Percentiles rank a stretch among this genome's conserved stretches.
Evolutionary conservation across 2,888 invertebrate genomes (phyloP).

Genomic region (Apoderus coryli): DNA sequence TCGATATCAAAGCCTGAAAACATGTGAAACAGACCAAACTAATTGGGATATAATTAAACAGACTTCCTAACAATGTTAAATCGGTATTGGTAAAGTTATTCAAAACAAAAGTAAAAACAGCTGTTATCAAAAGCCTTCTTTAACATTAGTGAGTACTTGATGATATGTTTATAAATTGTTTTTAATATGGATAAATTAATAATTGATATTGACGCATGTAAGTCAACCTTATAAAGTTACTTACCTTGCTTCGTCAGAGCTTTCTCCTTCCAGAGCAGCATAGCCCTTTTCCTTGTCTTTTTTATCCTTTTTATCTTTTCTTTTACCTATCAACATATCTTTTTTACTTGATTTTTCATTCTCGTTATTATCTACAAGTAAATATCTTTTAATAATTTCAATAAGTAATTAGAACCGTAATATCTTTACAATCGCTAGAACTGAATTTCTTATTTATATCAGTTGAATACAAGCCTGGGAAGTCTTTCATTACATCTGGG

Average conservation of each 20-base stretch:
- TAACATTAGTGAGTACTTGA: no score
- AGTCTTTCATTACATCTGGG: constrained; percentile 81
- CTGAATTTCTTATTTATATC: constrained; percentile 59
- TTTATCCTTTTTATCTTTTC: constrained; percentile 73
- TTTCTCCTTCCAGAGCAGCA: constrained; percentile 84
- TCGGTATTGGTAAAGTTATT: no score
- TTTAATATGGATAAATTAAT: no score
- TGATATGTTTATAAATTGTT: no score
- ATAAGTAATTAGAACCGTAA: constrained; percentile 8
- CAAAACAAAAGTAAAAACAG: no score
- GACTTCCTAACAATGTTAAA: no score
- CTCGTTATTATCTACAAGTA: constrained; percentile 59
- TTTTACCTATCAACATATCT: constrained; percentile 58
- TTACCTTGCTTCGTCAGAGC: constrained; percentile 66
- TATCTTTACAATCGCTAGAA: constrained; percentile 62
- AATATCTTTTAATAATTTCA: no score
- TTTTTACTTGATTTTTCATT: constrained; percentile 68
- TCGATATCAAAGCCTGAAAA: no score
- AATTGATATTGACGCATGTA: no score
- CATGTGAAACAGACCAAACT: no score
- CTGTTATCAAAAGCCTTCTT: no score
- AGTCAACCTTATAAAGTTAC: constrained; percentile 4
- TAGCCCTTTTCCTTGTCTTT: constrained; percentile 84
- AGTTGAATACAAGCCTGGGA: constrained; percentile 75
- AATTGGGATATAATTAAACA: no score